A percentile compares a stretch with the other conserved stretches of the same genome.
These are phyloP conservation scores for Mycteria americana DNA, from an alignment of 2,797 vertebrate genomes.

Conservation along the genomic window DNA sequence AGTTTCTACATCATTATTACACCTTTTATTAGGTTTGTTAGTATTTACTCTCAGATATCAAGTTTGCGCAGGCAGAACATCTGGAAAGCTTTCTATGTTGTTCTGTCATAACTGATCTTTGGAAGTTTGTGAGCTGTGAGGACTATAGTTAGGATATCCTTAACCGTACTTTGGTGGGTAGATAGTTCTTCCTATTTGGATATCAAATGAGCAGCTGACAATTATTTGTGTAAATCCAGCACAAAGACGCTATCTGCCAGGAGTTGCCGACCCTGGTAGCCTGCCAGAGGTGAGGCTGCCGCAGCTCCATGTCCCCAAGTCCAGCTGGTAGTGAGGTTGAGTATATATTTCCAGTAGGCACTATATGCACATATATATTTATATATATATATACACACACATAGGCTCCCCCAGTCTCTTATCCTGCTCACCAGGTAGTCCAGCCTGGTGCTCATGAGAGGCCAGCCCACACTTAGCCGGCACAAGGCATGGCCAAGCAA, in stretches of 20 bases:
- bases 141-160: not conserved
- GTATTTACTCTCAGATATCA: not conserved
- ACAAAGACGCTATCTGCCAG: not conserved
- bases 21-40: not conserved
- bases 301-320: not conserved
- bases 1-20: not conserved
- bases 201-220: not conserved
- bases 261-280: rapidly evolving
- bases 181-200: not conserved
- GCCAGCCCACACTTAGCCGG: not conserved
- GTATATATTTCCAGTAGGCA: not conserved
- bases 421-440: not conserved
- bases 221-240: not conserved
- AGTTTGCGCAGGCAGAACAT: not conserved
- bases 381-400: no score
- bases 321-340: not conserved
- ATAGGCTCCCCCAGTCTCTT: rapidly evolving
- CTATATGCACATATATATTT: rapidly evolving
- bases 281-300: not conserved
- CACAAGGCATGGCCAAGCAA: not conserved
- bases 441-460: not conserved
- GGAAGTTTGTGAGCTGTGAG: not conserved
- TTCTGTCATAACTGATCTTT: not conserved
- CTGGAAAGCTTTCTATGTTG: not conserved
- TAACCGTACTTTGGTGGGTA: not conserved